Evolutionary conservation across 2,113 vertebrate genomes (phyloP), one percentile per base, ranked within the genome.

Genomic region (Callipepla californica): DNA sequence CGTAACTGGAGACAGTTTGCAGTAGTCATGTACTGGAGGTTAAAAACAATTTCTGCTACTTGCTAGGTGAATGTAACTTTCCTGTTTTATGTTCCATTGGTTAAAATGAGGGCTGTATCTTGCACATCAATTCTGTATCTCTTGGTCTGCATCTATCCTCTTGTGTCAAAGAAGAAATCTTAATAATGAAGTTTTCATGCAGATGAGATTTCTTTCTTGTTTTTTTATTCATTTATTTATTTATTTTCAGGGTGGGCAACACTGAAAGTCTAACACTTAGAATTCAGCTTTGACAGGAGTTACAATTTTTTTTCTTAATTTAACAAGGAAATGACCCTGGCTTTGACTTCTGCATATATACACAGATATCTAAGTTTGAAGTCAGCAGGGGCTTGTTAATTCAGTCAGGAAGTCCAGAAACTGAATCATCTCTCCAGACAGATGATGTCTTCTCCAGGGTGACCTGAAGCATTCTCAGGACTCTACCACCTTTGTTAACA

Each of bases 221-320:
- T 42, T 66, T 34, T 15, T 26, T 26, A 36, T 15, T 26, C 23
- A 23, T 50, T 25, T 23, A 25, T 25, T 50, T 25, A 25, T 25
- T 50, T 50, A 25, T 51, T 51, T n/a, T 34, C 13, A 23, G 16
- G 13, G 21, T 0, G 0, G 47, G 22, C 47, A 76, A 51, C n/a
- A 59, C 13, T 55, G 17, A 51, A 62, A 11, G 16, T 26, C 28
- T 91, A 50, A 68, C 89, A 2, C 10, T 67, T 69, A 11, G 47
- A 51, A 58, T 48, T 11, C 3, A 42, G 25, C 57, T 59, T 13
- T 59, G 3, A 57, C 23, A 67, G 19, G 9, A 19, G 14, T 10
- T 75, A 26, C 61, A 30, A 3, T 62, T 67, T 58, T 66, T 9
- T 62, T 48, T 6, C 34, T 73, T 34, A 65, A 72, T 83, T 89